Evolutionary conservation across 2,113 vertebrate genomes (phyloP).

Genomic region (Okapia johnstoni): DNA sequence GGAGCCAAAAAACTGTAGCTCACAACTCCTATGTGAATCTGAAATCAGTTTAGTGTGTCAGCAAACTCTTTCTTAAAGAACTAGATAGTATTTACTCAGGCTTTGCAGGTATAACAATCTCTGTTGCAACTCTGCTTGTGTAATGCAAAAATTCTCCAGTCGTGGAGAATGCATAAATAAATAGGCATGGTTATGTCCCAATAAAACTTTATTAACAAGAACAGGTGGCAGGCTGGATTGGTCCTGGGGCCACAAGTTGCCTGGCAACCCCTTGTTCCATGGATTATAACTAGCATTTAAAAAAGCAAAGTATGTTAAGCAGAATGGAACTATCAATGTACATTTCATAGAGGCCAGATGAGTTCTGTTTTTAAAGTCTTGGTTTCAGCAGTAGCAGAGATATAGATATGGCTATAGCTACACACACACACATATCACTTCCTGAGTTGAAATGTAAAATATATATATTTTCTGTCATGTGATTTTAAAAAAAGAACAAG

Average conservation of each 20-base stretch:
- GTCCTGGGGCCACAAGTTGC: background rate
- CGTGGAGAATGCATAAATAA: background rate
- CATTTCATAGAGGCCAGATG: background rate
- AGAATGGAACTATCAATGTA: background rate
- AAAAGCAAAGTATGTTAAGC: background rate
- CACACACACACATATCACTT: background rate
- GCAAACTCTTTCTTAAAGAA: background rate
- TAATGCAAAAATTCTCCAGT: background rate
- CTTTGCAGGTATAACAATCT: background rate
- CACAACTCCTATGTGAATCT: background rate
- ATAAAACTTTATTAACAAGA: background rate
- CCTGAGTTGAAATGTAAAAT: background rate
- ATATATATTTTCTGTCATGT: background rate
- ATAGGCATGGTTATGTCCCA: background rate
- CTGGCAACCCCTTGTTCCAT: background rate
- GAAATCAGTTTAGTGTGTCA: background rate
- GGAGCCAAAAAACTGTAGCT: background rate
- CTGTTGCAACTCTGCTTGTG: background rate
- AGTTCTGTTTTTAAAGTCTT: background rate
- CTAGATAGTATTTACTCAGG: background rate
- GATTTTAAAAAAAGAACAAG: background rate
- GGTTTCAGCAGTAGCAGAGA: background rate
- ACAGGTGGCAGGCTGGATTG: background rate
- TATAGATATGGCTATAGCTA: fast-evolving
- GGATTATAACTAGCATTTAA: background rate